These are phyloP conservation scores for Oenanthe melanoleuca DNA, from an alignment of 2,113 vertebrate genomes.

Conservation along the genomic window DNA sequence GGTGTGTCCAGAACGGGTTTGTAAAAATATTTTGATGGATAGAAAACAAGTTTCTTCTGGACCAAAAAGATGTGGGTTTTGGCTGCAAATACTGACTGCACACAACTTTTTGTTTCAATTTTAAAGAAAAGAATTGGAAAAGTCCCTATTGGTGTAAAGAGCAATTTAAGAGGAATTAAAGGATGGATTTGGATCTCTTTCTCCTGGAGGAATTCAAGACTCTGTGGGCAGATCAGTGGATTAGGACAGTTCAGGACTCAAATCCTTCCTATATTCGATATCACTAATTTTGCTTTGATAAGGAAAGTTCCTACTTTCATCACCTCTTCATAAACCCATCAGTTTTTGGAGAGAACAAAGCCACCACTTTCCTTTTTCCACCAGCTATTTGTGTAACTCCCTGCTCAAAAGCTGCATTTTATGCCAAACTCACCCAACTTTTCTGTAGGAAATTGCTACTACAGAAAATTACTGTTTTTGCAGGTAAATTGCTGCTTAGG, in stretches of 20 bases:
- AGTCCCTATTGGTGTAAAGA: neutral
- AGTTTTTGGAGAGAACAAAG: neutral
- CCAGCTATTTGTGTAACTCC: neutral
- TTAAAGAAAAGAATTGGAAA: neutral
- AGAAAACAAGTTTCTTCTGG: neutral
- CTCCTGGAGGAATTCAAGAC: neutral
- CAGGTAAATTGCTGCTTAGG: neutral
- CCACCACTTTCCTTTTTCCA: neutral
- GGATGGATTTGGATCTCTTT: neutral
- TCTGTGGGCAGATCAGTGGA: neutral
- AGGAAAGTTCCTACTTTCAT: neutral
- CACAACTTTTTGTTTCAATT: neutral
- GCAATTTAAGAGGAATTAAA: neutral
- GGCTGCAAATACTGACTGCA: neutral
- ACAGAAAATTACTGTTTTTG: neutral
- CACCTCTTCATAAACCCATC: neutral
- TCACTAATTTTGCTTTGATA: neutral
- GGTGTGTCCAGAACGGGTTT: neutral
- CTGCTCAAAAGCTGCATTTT: rapidly evolving
- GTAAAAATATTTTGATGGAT: neutral
- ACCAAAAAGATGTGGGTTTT: neutral
- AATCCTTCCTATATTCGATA: neutral
- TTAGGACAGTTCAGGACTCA: neutral
- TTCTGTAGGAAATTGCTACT: neutral
- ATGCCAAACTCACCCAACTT: neutral